Conservation (phyloP, 2,797 vertebrate species). For the Ficedula albicollis region DNA sequence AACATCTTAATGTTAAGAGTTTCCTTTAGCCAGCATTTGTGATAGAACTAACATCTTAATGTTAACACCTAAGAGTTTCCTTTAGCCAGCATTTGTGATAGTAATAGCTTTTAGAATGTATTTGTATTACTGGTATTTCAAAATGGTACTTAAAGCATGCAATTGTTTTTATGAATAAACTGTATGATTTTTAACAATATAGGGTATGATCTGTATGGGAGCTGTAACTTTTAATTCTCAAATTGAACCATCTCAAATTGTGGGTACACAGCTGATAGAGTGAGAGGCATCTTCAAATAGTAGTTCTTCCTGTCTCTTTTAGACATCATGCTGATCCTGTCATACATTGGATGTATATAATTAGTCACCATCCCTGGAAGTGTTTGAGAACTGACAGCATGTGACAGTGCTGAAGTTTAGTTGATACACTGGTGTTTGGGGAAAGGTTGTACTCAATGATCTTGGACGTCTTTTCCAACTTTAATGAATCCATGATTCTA, state of each 20-base stretch:
- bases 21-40: not conserved
- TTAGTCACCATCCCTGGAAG: not conserved
- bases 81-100: not conserved
- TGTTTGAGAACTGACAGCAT: not conserved
- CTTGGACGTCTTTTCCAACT: not conserved
- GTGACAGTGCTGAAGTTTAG: not conserved
- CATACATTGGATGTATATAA: not conserved
- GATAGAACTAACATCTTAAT: not conserved
- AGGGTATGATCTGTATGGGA: not conserved
- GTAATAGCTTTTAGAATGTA: not conserved
- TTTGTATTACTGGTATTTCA: not conserved
- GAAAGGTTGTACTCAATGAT: not conserved
- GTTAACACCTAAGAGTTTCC: not conserved
- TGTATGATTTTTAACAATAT: not conserved
- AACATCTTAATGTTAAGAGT: not conserved
- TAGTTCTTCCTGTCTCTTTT: not conserved
- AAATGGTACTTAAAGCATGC: not conserved
- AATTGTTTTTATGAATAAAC: not conserved
- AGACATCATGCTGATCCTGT: not conserved
- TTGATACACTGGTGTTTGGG: not conserved
- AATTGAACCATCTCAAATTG: not conserved
- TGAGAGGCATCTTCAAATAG: not conserved
- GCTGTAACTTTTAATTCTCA: not conserved
- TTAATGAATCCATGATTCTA: not conserved
- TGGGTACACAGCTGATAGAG: not conserved